Percentiles rank a stretch among this genome's conserved stretches.
These are phyloP conservation scores for Phyllotreta striolata DNA, from an alignment of 2,888 invertebrate genomes.

Conservation along the genomic window DNA sequence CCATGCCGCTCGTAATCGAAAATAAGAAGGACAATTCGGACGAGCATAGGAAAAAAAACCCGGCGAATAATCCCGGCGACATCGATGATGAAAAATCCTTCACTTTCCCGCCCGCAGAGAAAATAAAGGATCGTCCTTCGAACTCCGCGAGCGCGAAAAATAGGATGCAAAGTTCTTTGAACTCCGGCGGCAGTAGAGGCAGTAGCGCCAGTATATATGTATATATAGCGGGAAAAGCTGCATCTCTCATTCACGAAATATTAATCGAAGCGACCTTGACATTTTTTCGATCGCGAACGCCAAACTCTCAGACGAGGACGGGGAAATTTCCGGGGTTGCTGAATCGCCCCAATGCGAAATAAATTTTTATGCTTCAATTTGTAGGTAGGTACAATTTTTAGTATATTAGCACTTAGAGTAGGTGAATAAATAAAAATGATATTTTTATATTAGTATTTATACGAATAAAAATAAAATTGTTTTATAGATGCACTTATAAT, in stretches of 20 bases:
- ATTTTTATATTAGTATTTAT: no score
- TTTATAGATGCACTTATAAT: no score
- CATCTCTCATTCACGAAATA: conserved; percentile 57
- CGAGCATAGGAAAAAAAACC: not conserved
- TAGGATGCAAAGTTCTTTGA: conserved; percentile 38
- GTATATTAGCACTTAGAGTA: no score
- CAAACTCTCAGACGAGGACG: conserved; percentile 51
- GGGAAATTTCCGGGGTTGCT: conserved; percentile 10
- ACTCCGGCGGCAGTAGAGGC: conserved; percentile 13
- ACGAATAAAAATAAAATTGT: no score
- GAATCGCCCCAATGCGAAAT: no score
- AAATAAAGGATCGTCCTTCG: conserved; percentile 18
- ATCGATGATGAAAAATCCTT: conserved; percentile 16
- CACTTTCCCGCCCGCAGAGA: conserved; percentile 21
- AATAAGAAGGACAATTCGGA: conserved; percentile 4
- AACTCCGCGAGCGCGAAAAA: conserved; percentile 13
- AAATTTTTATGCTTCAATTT: conserved; percentile 15
- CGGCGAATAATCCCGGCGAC: conserved; percentile 6
- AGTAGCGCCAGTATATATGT: conserved; percentile 5
- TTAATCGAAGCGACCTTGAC: conserved; percentile 60
- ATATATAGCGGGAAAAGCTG: conserved; percentile 27
- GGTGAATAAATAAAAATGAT: no score
- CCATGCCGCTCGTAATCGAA: conserved; percentile 9
- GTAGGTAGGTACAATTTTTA: no score
- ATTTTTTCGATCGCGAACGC: conserved; percentile 56